Percentiles rank a stretch among this genome's conserved stretches.
These are phyloP conservation scores for Rhadinocentrus ornatus DNA, from an alignment of 2,797 vertebrate genomes.

Conservation along the genomic window DNA sequence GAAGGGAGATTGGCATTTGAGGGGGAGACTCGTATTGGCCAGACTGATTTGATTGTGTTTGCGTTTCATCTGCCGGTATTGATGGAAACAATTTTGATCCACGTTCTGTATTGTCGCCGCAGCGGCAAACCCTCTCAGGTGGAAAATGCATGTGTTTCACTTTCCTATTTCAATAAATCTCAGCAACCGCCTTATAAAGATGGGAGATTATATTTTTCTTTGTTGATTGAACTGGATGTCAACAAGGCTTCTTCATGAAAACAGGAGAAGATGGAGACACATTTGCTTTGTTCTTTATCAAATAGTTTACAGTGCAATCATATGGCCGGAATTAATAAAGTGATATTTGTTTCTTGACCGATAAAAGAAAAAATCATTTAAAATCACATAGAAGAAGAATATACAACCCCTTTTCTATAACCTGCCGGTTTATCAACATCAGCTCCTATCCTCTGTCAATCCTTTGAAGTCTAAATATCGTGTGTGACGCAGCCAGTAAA, in stretches of 20 bases:
- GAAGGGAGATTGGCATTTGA: conserved; percentile 78
- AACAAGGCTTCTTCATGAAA: conserved; percentile 62
- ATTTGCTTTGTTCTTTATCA: conserved; percentile 41
- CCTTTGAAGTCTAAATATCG: conserved; percentile 60
- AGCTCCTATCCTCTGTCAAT: conserved; percentile 47
- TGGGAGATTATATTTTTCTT: conserved; percentile 67
- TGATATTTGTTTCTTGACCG: conserved; percentile 27
- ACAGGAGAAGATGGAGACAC: conserved; percentile 42
- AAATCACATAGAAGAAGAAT: conserved; percentile 15
- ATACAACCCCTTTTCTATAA: conserved; percentile 17
- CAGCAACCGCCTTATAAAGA: conserved; percentile 63
- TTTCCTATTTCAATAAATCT: conserved; percentile 78
- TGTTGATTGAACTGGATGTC: conserved; percentile 75
- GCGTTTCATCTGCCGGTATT: conserved; percentile 79
- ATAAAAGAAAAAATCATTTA: conserved; percentile 11
- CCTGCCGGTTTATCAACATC: conserved; percentile 41
- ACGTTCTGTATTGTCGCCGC: conserved; percentile 58
- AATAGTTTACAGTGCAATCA: conserved; percentile 29
- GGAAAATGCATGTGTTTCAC: conserved; percentile 79
- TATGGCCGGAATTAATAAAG: conserved; percentile 32
- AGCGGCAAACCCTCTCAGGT: conserved; percentile 75
- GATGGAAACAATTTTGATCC: conserved; percentile 79
- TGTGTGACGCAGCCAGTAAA: conserved; percentile 48
- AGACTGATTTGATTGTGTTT: conserved; percentile 82
- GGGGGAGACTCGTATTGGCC: conserved; percentile 62